These are phyloP conservation scores for Phrynosoma platyrhinos DNA, from an alignment of 2,113 vertebrate species.

Conservation along the genomic window DNA sequence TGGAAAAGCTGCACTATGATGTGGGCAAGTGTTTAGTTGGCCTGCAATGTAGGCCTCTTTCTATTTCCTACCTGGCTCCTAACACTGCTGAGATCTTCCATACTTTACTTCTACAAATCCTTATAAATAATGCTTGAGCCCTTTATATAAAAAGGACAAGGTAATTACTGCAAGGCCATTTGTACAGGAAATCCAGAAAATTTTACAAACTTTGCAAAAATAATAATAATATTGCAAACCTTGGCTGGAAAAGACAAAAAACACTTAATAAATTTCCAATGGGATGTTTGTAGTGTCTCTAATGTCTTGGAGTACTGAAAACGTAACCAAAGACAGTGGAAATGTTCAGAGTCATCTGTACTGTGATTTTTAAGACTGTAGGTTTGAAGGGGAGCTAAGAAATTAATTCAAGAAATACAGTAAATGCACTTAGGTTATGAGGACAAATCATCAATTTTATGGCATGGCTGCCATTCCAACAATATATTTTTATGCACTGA, in stretches of 20 bases:
- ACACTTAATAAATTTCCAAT: constrained; percentile 14
- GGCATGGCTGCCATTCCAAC: not conserved
- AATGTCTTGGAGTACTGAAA: not conserved
- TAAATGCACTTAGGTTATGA: not conserved
- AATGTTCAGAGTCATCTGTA: not conserved
- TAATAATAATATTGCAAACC: not conserved
- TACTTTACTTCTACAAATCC: not conserved
- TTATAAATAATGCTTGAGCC: not conserved
- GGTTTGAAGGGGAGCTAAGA: not conserved
- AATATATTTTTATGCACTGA: not conserved
- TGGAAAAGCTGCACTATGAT: not conserved
- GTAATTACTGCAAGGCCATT: not conserved
- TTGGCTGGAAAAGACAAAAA: not conserved
- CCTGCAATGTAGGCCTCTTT: not conserved
- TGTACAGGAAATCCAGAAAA: not conserved
- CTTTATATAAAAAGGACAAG: not conserved
- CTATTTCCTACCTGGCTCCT: not conserved
- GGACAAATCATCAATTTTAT: not conserved
- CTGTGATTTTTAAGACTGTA: not conserved
- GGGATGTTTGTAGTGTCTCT: not conserved
- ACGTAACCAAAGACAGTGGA: not conserved
- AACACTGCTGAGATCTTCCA: not conserved
- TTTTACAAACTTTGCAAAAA: not conserved
- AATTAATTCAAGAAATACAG: not conserved
- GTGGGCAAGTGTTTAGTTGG: not conserved